phyloP scores from a whole-genome alignment of 2,797 vertebrate species.

The Cephalopachus bancanus region DNA sequence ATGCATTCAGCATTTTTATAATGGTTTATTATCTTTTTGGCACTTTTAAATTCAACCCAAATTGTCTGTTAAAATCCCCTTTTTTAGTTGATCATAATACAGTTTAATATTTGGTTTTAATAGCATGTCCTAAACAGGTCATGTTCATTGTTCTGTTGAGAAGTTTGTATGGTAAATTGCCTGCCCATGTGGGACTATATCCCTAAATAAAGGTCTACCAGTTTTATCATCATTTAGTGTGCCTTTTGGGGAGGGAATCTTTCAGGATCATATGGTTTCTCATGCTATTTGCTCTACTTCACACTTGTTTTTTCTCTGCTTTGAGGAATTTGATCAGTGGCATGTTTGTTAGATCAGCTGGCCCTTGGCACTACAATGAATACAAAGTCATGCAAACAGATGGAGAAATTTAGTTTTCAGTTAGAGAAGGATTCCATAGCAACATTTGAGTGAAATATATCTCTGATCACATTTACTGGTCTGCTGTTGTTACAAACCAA shows the following conservation, averaged over 20 bases:
- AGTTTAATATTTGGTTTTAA: neutral
- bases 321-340: conserved; percentile 73
- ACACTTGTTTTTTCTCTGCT: neutral
- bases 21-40: neutral
- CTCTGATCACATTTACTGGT: conserved; percentile 76
- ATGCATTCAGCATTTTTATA: conserved; percentile 52
- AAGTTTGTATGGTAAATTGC: neutral
- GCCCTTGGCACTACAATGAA: conserved; percentile 84
- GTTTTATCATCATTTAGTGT: neutral
- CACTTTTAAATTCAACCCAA: conserved; percentile 8
- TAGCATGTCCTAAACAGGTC: neutral
- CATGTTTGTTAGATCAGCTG: conserved; percentile 87
- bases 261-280: conserved; percentile 61
- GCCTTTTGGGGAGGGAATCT: conserved; percentile 42
- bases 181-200: neutral
- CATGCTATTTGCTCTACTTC: conserved; percentile 63
- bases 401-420: conserved; percentile 85
- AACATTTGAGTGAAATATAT: conserved; percentile 77
- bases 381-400: conserved; percentile 89
- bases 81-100: neutral
- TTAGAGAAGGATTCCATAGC: conserved; percentile 78
- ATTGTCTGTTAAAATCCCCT: neutral
- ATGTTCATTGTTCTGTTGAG: neutral
- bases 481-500: conserved; percentile 72
- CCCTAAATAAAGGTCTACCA: neutral